Conservation (phyloP, 2,888 invertebrate genomes). For the Achlya flavicornis region DNA sequence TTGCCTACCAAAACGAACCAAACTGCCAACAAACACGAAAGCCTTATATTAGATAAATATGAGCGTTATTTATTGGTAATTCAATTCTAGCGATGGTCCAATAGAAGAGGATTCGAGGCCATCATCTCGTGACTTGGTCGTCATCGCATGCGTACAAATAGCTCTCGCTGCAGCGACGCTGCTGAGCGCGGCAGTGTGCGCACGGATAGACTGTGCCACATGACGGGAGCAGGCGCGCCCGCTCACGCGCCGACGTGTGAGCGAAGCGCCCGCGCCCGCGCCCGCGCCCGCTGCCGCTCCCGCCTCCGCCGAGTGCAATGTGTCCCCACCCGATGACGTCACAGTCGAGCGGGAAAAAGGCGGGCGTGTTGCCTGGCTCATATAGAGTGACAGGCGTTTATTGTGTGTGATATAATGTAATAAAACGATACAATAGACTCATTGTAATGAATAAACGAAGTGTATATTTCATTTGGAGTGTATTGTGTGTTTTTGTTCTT, state of each 20-base stretch:
- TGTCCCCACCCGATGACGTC: conserved; percentile 54
- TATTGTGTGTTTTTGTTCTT: background rate
- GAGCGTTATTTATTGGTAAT: conserved; percentile 1
- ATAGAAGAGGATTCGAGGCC: conserved; percentile 68
- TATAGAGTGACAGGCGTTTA: conserved; percentile 56
- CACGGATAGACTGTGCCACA: conserved; percentile 80
- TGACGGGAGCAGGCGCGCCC: conserved; percentile 76
- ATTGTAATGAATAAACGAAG: background rate
- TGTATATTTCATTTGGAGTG: too few relatives aligned
- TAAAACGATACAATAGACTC: background rate
- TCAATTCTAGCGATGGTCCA: conserved; percentile 61
- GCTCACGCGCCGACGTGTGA: conserved; percentile 67
- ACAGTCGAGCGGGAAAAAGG: conserved; percentile 71
- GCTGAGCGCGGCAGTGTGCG: conserved; percentile 78
- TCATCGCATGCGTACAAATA: conserved; percentile 80
- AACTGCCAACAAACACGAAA: background rate
- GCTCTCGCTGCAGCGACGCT: conserved; percentile 77
- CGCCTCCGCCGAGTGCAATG: conserved; percentile 48
- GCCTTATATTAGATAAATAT: background rate
- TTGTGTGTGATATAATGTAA: conserved; percentile 1
- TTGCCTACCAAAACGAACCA: background rate
- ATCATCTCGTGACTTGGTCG: conserved; percentile 71
- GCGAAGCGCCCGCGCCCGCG: conserved; percentile 63
- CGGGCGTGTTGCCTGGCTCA: conserved; percentile 84
- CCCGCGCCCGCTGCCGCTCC: too few relatives aligned